Evolutionary conservation across 1,140 invertebrate species (phyloP).

Genomic region (Trissolcus basalis): DNA sequence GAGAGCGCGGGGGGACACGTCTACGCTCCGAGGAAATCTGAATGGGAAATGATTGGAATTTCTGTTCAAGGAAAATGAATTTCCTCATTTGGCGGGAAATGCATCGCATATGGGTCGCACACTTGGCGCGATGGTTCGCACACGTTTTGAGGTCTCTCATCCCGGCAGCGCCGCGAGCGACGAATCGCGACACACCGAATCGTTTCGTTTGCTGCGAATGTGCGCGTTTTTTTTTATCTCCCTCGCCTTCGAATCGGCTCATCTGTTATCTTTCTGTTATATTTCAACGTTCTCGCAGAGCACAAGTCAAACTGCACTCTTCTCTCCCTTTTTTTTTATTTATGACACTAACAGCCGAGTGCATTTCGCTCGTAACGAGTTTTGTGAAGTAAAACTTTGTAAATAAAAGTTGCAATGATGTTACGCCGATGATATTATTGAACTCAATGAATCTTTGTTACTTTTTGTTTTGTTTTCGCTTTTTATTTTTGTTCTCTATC

Average conservation of each 20-base stretch:
- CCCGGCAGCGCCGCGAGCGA: slow-evolving; percentile 21
- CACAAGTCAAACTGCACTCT: not conserved
- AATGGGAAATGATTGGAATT: slow-evolving; percentile 37
- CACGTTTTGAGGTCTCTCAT: slow-evolving; percentile 37
- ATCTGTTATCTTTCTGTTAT: slow-evolving; percentile 28
- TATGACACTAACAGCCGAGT: slow-evolving; percentile 6
- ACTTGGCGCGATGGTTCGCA: slow-evolving; percentile 22
- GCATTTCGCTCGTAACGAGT: slow-evolving; percentile 6
- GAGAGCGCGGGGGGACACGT: not conserved
- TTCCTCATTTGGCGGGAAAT: slow-evolving; percentile 34
- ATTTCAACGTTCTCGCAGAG: slow-evolving; percentile 24
- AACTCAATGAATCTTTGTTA: not conserved
- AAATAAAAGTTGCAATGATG: slow-evolving; percentile 12
- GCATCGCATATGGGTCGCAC: slow-evolving; percentile 29
- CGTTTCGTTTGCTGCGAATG: slow-evolving; percentile 28
- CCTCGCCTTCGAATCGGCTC: slow-evolving; percentile 38
- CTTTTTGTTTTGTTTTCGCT: too few relatives aligned
- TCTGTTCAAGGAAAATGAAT: slow-evolving; percentile 35
- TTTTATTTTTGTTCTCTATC: too few relatives aligned
- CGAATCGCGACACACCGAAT: slow-evolving; percentile 25
- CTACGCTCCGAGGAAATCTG: slow-evolving; percentile 13
- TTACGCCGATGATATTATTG: not conserved
- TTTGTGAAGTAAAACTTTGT: slow-evolving; percentile 12
- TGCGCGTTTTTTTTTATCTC: slow-evolving; percentile 19
- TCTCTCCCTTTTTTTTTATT: slow-evolving; percentile 16